Conservation (phyloP, 2,113 vertebrate genomes). For the human region DNA sequence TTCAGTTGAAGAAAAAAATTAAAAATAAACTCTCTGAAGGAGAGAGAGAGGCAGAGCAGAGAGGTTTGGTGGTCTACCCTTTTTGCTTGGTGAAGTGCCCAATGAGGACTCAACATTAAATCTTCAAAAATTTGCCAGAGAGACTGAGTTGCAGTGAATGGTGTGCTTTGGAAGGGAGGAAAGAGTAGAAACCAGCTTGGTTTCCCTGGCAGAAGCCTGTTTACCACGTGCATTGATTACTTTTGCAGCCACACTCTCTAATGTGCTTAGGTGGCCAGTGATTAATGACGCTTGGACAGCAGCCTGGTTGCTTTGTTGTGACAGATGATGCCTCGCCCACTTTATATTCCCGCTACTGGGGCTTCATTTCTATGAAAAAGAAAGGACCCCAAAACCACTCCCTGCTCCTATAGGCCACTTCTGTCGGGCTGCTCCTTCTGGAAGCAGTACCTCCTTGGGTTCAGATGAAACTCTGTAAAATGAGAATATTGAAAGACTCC, state of each 20-base stretch:
- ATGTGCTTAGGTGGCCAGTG: slow-evolving; percentile 71
- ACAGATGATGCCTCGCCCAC: slow-evolving; percentile 65
- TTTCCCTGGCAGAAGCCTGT: slow-evolving; percentile 59
- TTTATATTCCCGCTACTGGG: neutral
- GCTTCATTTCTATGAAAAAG: neutral
- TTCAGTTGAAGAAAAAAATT: slow-evolving; percentile 36
- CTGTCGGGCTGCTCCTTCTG: neutral
- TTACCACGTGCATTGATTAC: slow-evolving; percentile 67
- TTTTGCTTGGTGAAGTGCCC: neutral
- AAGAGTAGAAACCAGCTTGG: slow-evolving; percentile 47
- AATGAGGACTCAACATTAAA: slow-evolving; percentile 42
- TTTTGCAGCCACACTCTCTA: slow-evolving; percentile 51
- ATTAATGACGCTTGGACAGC: slow-evolving; percentile 70
- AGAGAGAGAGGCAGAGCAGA: neutral
- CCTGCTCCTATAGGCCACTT: neutral
- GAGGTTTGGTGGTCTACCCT: neutral
- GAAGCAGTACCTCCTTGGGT: neutral
- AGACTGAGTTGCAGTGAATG: slow-evolving; percentile 61
- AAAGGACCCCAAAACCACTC: neutral
- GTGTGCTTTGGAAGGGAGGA: slow-evolving; percentile 62
- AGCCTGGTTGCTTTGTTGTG: slow-evolving; percentile 54
- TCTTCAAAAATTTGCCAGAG: slow-evolving; percentile 22
- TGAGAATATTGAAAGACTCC: neutral
- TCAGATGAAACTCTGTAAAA: neutral
- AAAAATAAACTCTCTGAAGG: slow-evolving; percentile 23